Percentiles rank a stretch among this genome's conserved stretches.
Conservation (phyloP, 2,888 invertebrate genomes). For the Plebejus anna region DNA sequence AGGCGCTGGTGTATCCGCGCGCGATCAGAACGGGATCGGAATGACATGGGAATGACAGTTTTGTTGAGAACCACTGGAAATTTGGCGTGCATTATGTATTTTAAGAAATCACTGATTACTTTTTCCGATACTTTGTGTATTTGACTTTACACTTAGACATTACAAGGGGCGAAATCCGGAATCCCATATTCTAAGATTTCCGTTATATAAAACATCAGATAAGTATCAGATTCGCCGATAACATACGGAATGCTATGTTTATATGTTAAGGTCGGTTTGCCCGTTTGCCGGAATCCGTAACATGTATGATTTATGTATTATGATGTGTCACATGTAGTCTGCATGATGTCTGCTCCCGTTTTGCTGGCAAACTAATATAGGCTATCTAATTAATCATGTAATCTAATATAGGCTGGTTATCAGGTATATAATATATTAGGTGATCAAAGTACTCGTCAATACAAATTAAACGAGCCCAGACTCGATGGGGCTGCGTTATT, state of each 20-base stretch:
- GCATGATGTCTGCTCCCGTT: background rate
- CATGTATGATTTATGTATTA: background rate
- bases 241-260: slow-evolving; percentile 24
- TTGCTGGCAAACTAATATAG: background rate
- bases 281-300: slow-evolving; percentile 18
- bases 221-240: slow-evolving; percentile 25
- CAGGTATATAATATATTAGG: too few relatives aligned
- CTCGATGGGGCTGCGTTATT: background rate
- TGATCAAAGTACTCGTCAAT: background rate
- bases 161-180: background rate
- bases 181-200: background rate
- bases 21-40: too few relatives aligned
- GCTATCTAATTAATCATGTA: too few relatives aligned
- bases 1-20: too few relatives aligned
- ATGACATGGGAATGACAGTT: too few relatives aligned
- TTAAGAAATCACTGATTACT: too few relatives aligned
- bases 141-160: too few relatives aligned
- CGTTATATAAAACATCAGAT: slow-evolving; percentile 7
- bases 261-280: slow-evolving; percentile 27
- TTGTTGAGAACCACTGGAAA: too few relatives aligned
- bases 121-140: too few relatives aligned
- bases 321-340: background rate
- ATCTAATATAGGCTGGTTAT: too few relatives aligned
- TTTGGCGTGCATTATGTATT: too few relatives aligned
- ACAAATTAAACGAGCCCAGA: background rate